Evolutionary conservation across 2,888 invertebrate genomes (phyloP), one percentile per base, ranked within the genome.

Genomic region (Masnerella sp.): DNA sequence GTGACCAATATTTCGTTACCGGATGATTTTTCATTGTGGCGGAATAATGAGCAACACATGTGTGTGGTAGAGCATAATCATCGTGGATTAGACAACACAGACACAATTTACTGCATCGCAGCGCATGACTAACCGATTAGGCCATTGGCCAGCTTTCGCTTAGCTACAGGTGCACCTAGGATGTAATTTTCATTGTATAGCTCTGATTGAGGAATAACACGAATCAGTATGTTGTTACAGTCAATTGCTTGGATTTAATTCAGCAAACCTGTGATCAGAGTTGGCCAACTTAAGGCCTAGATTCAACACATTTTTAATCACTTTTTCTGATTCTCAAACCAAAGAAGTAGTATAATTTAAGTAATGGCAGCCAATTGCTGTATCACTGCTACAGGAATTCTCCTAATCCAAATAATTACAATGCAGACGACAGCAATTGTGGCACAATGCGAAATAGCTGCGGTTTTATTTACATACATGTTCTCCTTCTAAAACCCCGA

Each of bases 41-140:
- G 25, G 42, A 54, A 58, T 52, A 61, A 69, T 61, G 47, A 61
- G 40, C 45, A 40, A 47, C 38, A 45, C 40, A 59, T 40, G 47
- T 54, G 54, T 40, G 14, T 54, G 47, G 34, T 40, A 51, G 15
- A 11, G 34, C 47, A 40, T 42, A 49, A 42, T 47, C 49, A 62
- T 59, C 22, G 42, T 42, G 49, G 40, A 67, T 77, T 75, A 76
- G 51, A 65, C 45, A 45, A 67, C 74, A 74, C 81, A 81, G 82
- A 83, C 77, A 78, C 82, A 82, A 83, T 83, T 83, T 83, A 76
- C 80, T 81, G 79, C 80, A 78, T 83, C 81, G 79, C 81, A 79
- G 82, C 80, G 80, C 80, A 82, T 82, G 81, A 81, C 79, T 79
- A 79, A 83, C 83, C 83, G 83, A 83, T 83, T 83, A 83, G 80